A percentile compares a stretch with the other conserved stretches of the same genome.
phyloP scores from a whole-genome alignment of 2,888 invertebrate species.

The Gastrophysa polygoni region DNA sequence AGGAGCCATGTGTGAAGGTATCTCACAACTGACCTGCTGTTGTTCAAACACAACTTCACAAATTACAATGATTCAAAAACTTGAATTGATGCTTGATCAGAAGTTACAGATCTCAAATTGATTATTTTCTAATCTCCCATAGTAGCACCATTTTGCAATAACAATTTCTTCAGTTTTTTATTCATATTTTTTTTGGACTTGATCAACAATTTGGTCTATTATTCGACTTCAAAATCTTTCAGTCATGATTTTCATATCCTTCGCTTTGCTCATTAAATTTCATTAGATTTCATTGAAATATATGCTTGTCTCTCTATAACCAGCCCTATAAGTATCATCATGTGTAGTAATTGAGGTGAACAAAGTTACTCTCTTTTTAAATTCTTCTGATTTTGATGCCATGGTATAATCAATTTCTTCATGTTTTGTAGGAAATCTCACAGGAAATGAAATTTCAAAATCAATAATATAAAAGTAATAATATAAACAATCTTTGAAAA shows the following conservation, averaged over 20 bases:
- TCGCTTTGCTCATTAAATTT: neutral
- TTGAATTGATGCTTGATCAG: too few species aligned
- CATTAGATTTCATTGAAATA: constrained; percentile 1
- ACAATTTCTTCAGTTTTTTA: too few species aligned
- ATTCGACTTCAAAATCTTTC: neutral
- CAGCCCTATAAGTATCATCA: too few species aligned
- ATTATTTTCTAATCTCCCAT: too few species aligned
- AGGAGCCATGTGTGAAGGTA: too few species aligned
- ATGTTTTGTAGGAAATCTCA: neutral
- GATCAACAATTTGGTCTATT: constrained; percentile 6
- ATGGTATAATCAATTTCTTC: neutral
- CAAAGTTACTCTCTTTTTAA: constrained; percentile 5
- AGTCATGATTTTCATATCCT: neutral
- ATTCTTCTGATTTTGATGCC: constrained; percentile 1
- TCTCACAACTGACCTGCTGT: too few species aligned
- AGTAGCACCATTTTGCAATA: too few species aligned
- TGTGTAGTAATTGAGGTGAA: constrained; percentile 4
- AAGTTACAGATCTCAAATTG: too few species aligned
- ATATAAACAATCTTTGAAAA: constrained; percentile 2
- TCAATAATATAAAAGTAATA: neutral
- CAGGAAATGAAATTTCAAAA: constrained; percentile 2
- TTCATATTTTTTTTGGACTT: too few species aligned
- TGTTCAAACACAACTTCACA: too few species aligned
- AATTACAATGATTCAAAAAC: too few species aligned
- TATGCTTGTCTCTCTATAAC: neutral